Evolutionary conservation across 2,113 vertebrate species (phyloP), one percentile per base, ranked within the genome.

Genomic region (Orycteropus afer): DNA sequence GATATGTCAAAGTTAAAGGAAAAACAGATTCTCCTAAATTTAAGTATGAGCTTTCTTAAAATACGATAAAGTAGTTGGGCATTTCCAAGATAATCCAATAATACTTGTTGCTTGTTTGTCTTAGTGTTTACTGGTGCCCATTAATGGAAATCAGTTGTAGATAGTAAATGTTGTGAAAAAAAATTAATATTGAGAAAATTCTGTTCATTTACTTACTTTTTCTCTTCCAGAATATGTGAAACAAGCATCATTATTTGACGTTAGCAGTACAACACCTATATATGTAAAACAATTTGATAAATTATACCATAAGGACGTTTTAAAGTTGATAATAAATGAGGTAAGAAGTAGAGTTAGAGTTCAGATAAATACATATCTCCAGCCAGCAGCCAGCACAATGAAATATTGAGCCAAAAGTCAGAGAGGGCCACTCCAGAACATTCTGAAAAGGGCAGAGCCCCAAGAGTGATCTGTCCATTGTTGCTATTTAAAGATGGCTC

Each of bases 131-230:
- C 53, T 81, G n/a, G 78, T 40, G 77, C 32, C 45, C 51, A 55
- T 83, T 82, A 76, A 61, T 45, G 34, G 84, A 88, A 77, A 90
- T 22, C 20, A 84, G 42, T 37, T 78, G 15, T 3, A 63, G 17
- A 45, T 49, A 40, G 49, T 96, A 80, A 83, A 69, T 25, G 37
- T 34, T 89, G 14, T 12, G 15, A 86, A 51, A 89, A 65, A 90
- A 83, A 81, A 80, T n/a, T 63, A 91, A 78, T 80, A 73, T 34
- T 81, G 61, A 94, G 27, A 78, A 95, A 88, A 92, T 90, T n/a
- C 34, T 61, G 53, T 40, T 78, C 12, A 59, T 86, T 53, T 61
- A 61, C 25, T 86, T 69, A 83, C 42, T 80, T 96, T 55, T 74
- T 20, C 73, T 20, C 42, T 27, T 49, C 61, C 14, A 37, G 27